Base-by-base conservation (phyloP, 2,797 vertebrate species). In the Discoglossus pictus region DNA sequence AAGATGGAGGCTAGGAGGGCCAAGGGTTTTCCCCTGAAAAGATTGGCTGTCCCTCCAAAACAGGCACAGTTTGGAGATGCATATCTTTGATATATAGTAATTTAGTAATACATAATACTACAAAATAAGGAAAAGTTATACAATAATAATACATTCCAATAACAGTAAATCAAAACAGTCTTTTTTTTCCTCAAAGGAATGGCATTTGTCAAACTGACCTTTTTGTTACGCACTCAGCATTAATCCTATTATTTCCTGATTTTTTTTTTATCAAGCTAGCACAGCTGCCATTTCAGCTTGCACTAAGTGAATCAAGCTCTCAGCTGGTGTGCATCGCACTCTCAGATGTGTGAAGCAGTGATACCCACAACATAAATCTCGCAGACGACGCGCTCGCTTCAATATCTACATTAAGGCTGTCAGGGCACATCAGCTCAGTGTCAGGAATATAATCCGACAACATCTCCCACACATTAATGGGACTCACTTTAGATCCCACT, bases 291-390 rank as follows among this genome's bases (percentile, higher is more conserved):
- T 82, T 84, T 82, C 68, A 53, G 76, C 59, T 54, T 75, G 47
- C 61, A 52, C 63, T 72, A 61, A 79, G 78, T 82, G 79, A 83
- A 79, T 48, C 76, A 79, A 82, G 69, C 54, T 75, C 77, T 79
- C 75, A 77, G 76, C 75, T 76, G 78, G 79, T 74, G 47, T 68
- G 58, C 1, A 0, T 55, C 9, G 3, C 0, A 27, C 62, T 62
- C 62, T 75, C 52, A 74, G 72, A 74, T 40, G 66, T 76, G 75
- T 64, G 76, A 72, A 72, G 74, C 0, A 1, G 65, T 58, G 79
- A 81, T 47, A 77, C 34, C 43, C 8, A 1, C 46, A 11, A 65
- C 62, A 42, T 1, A 48, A 72, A 42, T 65, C 46, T 63, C 69
- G 35, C 68, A 53, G 47, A 75, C 61, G 23, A 27, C 2, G 2